These are phyloP conservation scores for Harpagoxenus sublaevis DNA, from an alignment of 2,888 invertebrate species.

Conservation along the genomic window DNA sequence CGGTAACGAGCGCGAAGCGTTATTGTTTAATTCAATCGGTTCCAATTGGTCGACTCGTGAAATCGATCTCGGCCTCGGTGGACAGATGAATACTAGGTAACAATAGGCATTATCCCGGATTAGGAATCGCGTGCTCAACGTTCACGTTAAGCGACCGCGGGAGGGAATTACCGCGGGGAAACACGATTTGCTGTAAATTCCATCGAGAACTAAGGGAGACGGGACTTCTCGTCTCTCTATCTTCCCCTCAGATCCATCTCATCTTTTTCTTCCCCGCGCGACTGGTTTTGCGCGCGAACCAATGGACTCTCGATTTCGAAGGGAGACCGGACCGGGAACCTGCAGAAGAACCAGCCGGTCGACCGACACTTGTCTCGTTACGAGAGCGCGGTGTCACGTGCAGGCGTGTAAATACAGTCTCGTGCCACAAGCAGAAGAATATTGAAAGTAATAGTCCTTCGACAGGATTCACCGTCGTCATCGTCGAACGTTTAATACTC, in stretches of 20 bases:
- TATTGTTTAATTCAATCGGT: constrained; percentile 45
- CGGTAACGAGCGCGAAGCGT: constrained; percentile 16
- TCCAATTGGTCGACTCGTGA: constrained; percentile 19
- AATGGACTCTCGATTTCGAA: constrained; percentile 78
- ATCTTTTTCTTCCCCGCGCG: constrained; percentile 63
- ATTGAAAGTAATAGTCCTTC: constrained; percentile 25
- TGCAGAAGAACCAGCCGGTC: constrained; percentile 67
- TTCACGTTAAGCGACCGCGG: neutral
- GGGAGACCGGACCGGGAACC: constrained; percentile 60
- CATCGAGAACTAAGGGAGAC: constrained; percentile 48
- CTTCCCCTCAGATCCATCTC: constrained; percentile 36
- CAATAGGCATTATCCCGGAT: constrained; percentile 46
- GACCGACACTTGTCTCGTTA: constrained; percentile 72
- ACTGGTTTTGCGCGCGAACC: constrained; percentile 75
- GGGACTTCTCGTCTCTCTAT: constrained; percentile 48
- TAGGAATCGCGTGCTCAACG: constrained; percentile 36
- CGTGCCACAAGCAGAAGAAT: constrained; percentile 54
- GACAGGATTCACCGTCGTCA: neutral
- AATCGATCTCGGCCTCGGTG: constrained; percentile 25
- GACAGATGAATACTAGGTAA: constrained; percentile 14
- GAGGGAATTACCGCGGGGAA: constrained; percentile 64
- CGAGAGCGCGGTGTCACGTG: constrained; percentile 70
- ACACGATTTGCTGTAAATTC: constrained; percentile 70
- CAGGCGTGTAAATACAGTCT: constrained; percentile 58
- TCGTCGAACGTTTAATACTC: neutral